phyloP scores from a whole-genome alignment of 1,140 invertebrate species.

The Sinonovacula constricta region DNA sequence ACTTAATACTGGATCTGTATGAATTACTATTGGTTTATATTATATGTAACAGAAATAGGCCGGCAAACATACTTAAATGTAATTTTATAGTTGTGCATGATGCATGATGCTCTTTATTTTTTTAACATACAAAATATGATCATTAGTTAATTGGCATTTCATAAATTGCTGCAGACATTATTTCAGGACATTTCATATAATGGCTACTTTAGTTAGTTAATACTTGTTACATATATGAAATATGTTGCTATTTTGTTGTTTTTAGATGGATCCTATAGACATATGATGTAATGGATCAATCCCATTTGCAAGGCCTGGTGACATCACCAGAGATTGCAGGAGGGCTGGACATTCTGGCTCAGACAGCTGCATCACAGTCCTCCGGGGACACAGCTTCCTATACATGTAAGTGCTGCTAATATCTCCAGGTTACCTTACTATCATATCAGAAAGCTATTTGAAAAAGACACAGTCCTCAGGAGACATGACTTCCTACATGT shows the following conservation, averaged over 20 bases:
- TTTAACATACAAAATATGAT: neutral
- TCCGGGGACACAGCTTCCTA: conserved; percentile 26
- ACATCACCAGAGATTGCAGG: conserved; percentile 42
- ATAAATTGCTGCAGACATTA: neutral
- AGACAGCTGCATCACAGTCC: conserved; percentile 43
- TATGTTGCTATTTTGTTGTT: neutral
- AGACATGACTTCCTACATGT: too few relatives aligned
- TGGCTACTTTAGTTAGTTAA: too few relatives aligned
- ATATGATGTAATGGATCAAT: conserved; percentile 36
- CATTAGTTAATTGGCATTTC: neutral
- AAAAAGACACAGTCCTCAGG: too few relatives aligned
- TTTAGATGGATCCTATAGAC: neutral
- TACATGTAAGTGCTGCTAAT: too few relatives aligned
- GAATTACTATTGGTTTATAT: too few relatives aligned
- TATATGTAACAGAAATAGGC: too few relatives aligned
- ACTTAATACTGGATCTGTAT: too few relatives aligned
- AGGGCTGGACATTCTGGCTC: conserved; percentile 44
- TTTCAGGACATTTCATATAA: too few relatives aligned
- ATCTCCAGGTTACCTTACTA: too few relatives aligned
- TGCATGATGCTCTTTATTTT: neutral
- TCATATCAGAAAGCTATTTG: too few relatives aligned
- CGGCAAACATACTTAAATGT: too few relatives aligned
- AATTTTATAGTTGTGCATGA: too few relatives aligned
- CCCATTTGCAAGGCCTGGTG: conserved; percentile 34
- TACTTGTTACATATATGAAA: neutral